Base-by-base conservation (phyloP, 2,888 invertebrate genomes). In the Lithophane semibrunnea region DNA sequence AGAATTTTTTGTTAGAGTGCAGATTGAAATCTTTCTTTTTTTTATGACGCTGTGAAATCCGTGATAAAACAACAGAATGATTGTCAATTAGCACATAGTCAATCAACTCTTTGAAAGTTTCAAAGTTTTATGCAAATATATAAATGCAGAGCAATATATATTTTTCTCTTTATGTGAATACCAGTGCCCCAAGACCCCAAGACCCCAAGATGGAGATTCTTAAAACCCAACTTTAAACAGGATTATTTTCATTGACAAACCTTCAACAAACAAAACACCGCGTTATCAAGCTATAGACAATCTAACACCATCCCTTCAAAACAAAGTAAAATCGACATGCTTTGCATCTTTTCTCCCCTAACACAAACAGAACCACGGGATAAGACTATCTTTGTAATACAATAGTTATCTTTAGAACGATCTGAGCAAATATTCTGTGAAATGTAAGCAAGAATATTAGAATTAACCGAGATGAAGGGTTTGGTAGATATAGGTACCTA, bases 401-500 rank as follows among this genome's bases (percentile, higher is more conserved):
- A 79, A 77, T 86, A 74, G 79, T 81, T 85, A 86, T 86, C 84
- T 81, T 70, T 65, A 5, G 24, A 84, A 66, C 64, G 79, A 86
- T 86, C 86, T 65, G 69, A 65, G 68, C 47, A 64, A 76, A 78
- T 70, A 76, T 79, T 74, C 44, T 73, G 67, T 56, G 42, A 78
- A 80, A 78, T 83, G 73, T 77, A 86, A 79, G 54, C 71, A 65
- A 77, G 70, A 80, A 37, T 37, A 37, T 71, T 74, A n/a, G 18
- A 68, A 58, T 60, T 56, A 73, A 65, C 47, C n/a, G 79, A 67
- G 67, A 70, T 37, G 52, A 73, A 77, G 66, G 75, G 71, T 52
- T 84, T 71, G 7, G 13, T 12, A 70, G 60, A 61, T 65, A 9
- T 52, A 24, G 5, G 74, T 74, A 8, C 37, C 37, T 37, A 4